Conservation (phyloP, 2,113 vertebrate genomes). For the Helogale parvula region DNA sequence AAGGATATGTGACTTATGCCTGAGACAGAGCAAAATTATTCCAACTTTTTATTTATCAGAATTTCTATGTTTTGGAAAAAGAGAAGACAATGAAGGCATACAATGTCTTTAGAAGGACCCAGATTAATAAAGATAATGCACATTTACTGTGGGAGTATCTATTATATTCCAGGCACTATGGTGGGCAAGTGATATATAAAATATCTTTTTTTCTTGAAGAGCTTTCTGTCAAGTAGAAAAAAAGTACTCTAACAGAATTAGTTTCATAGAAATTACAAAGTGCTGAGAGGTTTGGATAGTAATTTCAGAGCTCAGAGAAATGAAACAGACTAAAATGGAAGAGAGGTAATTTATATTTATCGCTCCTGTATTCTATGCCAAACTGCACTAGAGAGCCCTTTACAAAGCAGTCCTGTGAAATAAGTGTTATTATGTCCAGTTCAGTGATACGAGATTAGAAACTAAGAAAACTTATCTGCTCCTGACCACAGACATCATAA, state of each 20-base stretch:
- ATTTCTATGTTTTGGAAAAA: neutral
- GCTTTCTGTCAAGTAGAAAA: neutral
- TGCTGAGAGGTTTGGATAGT: neutral
- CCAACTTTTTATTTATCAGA: neutral
- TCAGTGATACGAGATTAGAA: neutral
- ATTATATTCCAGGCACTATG: neutral
- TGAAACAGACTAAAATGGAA: neutral
- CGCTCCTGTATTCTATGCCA: neutral
- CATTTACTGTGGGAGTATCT: neutral
- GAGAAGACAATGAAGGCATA: neutral
- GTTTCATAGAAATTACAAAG: neutral
- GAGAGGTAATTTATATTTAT: neutral
- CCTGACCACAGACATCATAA: neutral
- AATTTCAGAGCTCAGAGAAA: conserved; percentile 18
- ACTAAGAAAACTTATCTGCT: neutral
- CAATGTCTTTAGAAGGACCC: neutral
- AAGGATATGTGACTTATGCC: neutral
- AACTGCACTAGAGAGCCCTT: neutral
- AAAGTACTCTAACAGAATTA: neutral
- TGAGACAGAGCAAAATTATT: neutral
- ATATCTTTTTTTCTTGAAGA: neutral
- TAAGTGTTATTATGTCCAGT: neutral
- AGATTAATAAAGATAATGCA: neutral
- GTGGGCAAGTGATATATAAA: neutral
- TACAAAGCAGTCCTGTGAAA: neutral